Evolutionary conservation across 2,797 vertebrate species (phyloP).

Genomic region (Syngnathus acus): DNA sequence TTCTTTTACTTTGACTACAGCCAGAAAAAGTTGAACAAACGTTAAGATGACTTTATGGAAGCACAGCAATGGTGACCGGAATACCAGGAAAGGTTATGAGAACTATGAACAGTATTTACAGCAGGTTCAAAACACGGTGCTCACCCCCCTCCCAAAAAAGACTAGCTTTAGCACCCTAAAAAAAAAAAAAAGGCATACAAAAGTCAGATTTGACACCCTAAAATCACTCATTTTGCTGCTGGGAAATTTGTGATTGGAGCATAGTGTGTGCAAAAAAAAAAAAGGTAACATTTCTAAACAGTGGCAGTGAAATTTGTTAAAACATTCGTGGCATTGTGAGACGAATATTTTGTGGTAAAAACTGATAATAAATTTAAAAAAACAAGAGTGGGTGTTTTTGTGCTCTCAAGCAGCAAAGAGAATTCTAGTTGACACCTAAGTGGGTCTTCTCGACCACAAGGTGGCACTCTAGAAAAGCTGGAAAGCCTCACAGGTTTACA

Average conservation of each 20-base stretch:
- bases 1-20: conserved; percentile 49
- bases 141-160: not conserved
- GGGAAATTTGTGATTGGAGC: conserved; percentile 44
- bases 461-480: conserved; percentile 54
- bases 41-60: conserved; percentile 47
- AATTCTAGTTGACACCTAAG: conserved; percentile 41
- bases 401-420: conserved; percentile 69
- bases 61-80: conserved; percentile 52
- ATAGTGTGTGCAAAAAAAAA: conserved; percentile 11
- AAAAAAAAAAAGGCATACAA: conserved; percentile 47
- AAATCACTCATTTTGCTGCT: conserved; percentile 64
- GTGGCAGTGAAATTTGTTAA: conserved; percentile 21
- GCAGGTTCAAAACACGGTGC: conserved; percentile 33
- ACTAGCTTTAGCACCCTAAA: conserved; percentile 21
- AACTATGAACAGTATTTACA: conserved; percentile 70
- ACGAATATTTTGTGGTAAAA: conserved; percentile 10
- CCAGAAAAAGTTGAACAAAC: conserved; percentile 31
- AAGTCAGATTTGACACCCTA: conserved; percentile 45
- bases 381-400: conserved; percentile 6
- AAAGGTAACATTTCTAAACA: not conserved
- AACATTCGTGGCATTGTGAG: conserved; percentile 15
- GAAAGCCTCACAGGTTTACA: conserved; percentile 48
- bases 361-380: not conserved
- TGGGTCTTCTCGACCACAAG: conserved; percentile 50
- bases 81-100: conserved; percentile 34